Evolutionary conservation across 2,113 vertebrate genomes (phyloP), one percentile per base, ranked within the genome.

Genomic region (Perognathus longimembris): DNA sequence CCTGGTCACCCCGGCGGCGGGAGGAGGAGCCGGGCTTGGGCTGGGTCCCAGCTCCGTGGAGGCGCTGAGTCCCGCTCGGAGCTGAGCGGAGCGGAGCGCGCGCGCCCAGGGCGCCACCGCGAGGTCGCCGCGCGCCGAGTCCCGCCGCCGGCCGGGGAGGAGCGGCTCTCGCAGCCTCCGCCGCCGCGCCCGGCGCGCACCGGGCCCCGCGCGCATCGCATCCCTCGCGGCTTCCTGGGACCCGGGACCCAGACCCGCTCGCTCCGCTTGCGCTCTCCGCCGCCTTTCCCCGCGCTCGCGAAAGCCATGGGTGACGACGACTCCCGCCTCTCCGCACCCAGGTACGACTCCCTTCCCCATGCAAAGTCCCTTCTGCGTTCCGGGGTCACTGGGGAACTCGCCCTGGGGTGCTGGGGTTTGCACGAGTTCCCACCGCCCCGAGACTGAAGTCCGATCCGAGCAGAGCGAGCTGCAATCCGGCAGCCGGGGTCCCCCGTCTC

Each of bases 321-420:
- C 69, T 63, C 91, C 22, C 78, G 30, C 89, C 93, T 95, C 40
- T 40, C 50, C 0, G 87, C 75, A 0, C 93, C 95, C 0, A 97
- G 97, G 97, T 97, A 95, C 94, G 97, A 38, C n/a, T 42, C 7
- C 6, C 34, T 26, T 5, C 5, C 32, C 1, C 3, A 1, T 18
- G 69, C 38, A 1, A 57, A 75, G 85, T 89, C 85, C 5, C 3
- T 22, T 26, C 22, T 6, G 63, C 4, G 30, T 73, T 7, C 30
- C 12, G 1, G 24, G 15, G 34, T 34, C 21, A 14, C 40, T 42
- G 15, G 1, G 5, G 7, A 92, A 93, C 90, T 92, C 92, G 94
- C 64, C 57, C 50, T 1, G 36, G n/a, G 40, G 42, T 32, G 6
- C 63, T 36, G 4, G 5, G 40, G 18, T 76, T 34, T 7, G 15